phyloP scores from a whole-genome alignment of 2,888 invertebrate species.

The Spatulosminthurus flaviceps region DNA sequence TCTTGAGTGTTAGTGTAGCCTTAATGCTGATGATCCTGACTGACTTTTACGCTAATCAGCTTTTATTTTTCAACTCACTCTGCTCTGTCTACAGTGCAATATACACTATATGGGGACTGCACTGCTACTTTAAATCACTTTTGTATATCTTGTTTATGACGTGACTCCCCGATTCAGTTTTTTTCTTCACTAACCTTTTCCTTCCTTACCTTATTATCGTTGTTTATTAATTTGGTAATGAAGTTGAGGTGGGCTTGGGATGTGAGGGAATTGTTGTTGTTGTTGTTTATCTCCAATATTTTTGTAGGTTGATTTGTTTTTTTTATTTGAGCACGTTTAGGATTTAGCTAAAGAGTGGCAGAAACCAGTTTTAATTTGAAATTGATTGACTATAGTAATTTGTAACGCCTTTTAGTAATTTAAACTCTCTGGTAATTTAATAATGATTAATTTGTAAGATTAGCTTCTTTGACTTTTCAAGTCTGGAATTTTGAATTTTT shows the following conservation, averaged over 20 bases:
- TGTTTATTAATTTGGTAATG: too few species aligned
- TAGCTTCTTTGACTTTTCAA: neutral
- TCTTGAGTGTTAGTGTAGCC: constrained; percentile 5
- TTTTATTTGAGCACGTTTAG: too few species aligned
- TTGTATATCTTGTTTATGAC: neutral
- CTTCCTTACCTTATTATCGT: too few species aligned
- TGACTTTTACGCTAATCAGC: neutral
- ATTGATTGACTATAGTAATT: neutral
- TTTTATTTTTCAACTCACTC: constrained; percentile 6
- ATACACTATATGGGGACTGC: too few species aligned
- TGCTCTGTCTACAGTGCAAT: neutral
- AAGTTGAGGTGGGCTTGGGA: too few species aligned
- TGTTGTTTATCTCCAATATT: too few species aligned
- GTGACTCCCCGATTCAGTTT: too few species aligned
- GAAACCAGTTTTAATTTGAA: constrained; percentile 4
- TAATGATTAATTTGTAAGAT: neutral
- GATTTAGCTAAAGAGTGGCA: too few species aligned
- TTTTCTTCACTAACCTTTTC: too few species aligned
- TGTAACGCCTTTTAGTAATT: neutral
- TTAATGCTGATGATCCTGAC: constrained; percentile 12
- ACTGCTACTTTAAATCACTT: neutral
- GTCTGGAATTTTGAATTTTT: neutral
- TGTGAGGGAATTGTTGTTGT: too few species aligned
- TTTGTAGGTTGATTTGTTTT: too few species aligned
- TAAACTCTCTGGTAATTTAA: neutral